Evolutionary conservation across 2,113 vertebrate species (phyloP), one percentile per base, ranked within the genome.

Genomic region (Ibidorhyncha struthersii): DNA sequence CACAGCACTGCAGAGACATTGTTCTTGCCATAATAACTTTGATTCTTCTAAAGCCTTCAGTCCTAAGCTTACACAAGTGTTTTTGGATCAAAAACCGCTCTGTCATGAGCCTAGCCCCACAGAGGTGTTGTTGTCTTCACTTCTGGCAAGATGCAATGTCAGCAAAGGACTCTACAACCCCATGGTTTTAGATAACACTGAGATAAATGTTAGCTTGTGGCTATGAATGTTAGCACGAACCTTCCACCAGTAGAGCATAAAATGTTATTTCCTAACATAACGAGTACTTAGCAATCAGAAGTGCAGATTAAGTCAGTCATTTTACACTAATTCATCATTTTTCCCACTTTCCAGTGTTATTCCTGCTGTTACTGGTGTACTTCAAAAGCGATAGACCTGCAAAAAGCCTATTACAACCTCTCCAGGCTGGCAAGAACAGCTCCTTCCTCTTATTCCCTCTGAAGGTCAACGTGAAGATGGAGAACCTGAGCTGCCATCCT

Each of bases 381-480:
- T 67, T 56, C 65, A 56, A 83, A 87, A 72, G 14, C 13, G 11
- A 2, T 49, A 49, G 14, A 27, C 13, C 22, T 78, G 22, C 30
- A 72, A 82, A 82, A 61, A 66, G 30, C 15, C 21, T 25, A 67
- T 83, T n/a, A 22, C 8, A 6, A 73, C 23, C 23, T 73, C 36
- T 56, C 12, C 45, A 72, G n/a, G 22, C 40, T 72, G n/a, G 6
- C 45, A 72, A 71, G 43, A 9, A 86, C 18, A 61, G 38, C 14
- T 74, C 11, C 41, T 81, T 63, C 29, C n/a, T 27, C 30, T 53
- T 36, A 49, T 8, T 71, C 21, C 9, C 10, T 82, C n/a, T 15
- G 6, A 38, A 66, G 14, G 19, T 41, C n/a, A 50, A 14, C 0
- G 1, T 38, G 27, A 53, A 38, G 29, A 59, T 14, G 1, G 2